These are phyloP conservation scores for Pachyseris speciosa DNA, from an alignment of 64 coral and sea anemone species.

Conservation along the genomic window DNA sequence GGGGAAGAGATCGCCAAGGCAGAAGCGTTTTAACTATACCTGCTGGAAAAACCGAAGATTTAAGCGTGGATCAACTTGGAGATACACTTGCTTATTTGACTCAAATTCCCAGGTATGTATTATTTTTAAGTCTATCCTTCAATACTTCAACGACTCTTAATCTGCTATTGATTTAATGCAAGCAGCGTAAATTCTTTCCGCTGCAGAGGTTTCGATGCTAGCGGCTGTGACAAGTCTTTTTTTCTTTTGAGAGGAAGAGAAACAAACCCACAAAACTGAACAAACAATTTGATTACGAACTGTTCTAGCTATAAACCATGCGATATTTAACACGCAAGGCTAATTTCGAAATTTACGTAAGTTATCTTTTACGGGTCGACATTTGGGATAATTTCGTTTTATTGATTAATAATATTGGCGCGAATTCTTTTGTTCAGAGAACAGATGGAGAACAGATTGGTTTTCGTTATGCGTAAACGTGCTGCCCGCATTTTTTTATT, in stretches of 20 bases:
- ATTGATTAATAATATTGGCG: background rate
- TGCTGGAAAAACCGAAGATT: slow-evolving; percentile 81
- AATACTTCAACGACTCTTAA: background rate
- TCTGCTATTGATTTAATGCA: background rate
- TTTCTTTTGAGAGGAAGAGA: background rate
- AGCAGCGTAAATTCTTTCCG: background rate
- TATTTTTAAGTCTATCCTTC: background rate
- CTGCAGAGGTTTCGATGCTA: background rate
- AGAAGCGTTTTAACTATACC: slow-evolving; percentile 82
- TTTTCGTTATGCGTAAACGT: background rate
- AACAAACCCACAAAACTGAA: slow-evolving; percentile 1
- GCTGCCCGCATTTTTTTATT: background rate
- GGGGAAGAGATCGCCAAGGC: slow-evolving; percentile 84
- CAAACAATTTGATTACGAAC: background rate
- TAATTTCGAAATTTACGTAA: background rate
- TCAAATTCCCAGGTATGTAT: slow-evolving; percentile 87
- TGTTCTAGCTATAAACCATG: background rate
- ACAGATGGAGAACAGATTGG: too few relatives aligned
- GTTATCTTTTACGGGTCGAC: background rate
- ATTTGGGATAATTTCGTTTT: background rate
- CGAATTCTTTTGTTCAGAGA: background rate
- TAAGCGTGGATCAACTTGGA: slow-evolving; percentile 71
- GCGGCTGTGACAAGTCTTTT: background rate
- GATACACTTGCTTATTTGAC: slow-evolving; percentile 80
- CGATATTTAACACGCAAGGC: background rate